Percentiles rank a stretch among this genome's conserved stretches.
Conservation (phyloP, 2,888 invertebrate genomes). For the Griposia aprilina region DNA sequence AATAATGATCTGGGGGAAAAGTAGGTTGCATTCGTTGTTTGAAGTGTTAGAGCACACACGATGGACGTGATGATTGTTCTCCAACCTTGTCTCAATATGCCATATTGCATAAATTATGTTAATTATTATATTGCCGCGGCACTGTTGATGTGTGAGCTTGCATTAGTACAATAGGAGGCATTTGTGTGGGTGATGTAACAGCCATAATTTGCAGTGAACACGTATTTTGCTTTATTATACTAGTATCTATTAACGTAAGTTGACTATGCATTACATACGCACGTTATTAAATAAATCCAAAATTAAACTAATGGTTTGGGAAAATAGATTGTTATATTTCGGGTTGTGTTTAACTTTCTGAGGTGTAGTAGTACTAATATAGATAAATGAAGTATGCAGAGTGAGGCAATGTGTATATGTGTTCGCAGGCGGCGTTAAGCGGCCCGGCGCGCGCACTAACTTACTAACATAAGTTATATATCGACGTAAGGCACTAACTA, state of each 20-base stretch:
- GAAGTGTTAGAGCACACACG: slow-evolving; percentile 33
- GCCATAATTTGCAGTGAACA: slow-evolving; percentile 83
- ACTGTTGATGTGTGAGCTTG: slow-evolving; percentile 73
- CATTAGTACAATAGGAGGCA: slow-evolving; percentile 74
- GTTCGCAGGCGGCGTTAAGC: slow-evolving; percentile 90
- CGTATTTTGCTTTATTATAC: slow-evolving; percentile 65
- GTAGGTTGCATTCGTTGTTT: slow-evolving; percentile 34
- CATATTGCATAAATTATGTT: slow-evolving; percentile 18
- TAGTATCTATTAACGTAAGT: slow-evolving; percentile 48
- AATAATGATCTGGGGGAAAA: slow-evolving; percentile 12
- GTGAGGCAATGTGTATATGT: slow-evolving; percentile 81
- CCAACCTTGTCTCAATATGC: slow-evolving; percentile 33
- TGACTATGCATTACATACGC: slow-evolving; percentile 31
- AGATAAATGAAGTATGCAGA: slow-evolving; percentile 54
- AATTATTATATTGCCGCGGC: slow-evolving; percentile 38
- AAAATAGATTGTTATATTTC: slow-evolving; percentile 10
- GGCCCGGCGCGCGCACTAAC: slow-evolving; percentile 80
- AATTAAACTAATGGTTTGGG: slow-evolving; percentile 47
- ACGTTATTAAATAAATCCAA: slow-evolving; percentile 21
- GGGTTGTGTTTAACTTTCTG: slow-evolving; percentile 44
- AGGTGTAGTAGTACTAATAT: slow-evolving; percentile 58
- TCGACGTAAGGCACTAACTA: slow-evolving; percentile 88
- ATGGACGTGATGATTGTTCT: slow-evolving; percentile 27
- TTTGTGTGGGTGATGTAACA: slow-evolving; percentile 88
- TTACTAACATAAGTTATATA: slow-evolving; percentile 85